A percentile compares a stretch with the other conserved stretches of the same genome.
Conservation (phyloP, 2,113 vertebrate species). For the Etheostoma cragini region DNA sequence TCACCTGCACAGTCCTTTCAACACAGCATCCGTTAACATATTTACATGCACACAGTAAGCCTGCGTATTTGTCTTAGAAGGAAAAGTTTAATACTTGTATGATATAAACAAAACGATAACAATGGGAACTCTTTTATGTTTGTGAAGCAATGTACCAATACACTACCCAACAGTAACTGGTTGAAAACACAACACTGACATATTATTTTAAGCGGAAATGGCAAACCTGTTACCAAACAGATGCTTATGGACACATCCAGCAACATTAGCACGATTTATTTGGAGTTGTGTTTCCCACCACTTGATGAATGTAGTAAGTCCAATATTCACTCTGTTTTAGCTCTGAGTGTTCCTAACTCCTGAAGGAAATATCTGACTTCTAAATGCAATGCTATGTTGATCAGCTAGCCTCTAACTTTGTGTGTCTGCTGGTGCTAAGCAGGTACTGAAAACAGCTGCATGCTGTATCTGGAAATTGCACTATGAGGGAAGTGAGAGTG, state of each 20-base stretch:
- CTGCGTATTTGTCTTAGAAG: background rate
- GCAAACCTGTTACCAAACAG: background rate
- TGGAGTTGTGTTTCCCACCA: background rate
- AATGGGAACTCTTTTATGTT: background rate
- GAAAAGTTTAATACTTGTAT: background rate
- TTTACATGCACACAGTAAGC: background rate
- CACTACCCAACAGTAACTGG: too few species aligned
- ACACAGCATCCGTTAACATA: constrained; percentile 1
- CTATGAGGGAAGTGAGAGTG: too few species aligned
- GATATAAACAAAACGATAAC: background rate
- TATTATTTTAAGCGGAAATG: background rate
- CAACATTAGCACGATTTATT: background rate
- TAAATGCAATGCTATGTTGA: background rate
- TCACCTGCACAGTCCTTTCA: constrained; percentile 21
- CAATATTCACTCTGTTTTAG: background rate
- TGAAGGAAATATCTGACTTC: background rate
- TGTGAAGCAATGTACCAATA: background rate
- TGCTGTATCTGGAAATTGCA: background rate
- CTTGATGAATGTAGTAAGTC: background rate
- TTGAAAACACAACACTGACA: background rate
- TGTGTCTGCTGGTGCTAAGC: background rate
- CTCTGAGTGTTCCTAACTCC: too few species aligned
- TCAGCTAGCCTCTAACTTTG: background rate
- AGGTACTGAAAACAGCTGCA: background rate
- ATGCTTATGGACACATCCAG: background rate